Conservation (phyloP, 2,888 invertebrate genomes). For the Sarcophaga variegata region DNA sequence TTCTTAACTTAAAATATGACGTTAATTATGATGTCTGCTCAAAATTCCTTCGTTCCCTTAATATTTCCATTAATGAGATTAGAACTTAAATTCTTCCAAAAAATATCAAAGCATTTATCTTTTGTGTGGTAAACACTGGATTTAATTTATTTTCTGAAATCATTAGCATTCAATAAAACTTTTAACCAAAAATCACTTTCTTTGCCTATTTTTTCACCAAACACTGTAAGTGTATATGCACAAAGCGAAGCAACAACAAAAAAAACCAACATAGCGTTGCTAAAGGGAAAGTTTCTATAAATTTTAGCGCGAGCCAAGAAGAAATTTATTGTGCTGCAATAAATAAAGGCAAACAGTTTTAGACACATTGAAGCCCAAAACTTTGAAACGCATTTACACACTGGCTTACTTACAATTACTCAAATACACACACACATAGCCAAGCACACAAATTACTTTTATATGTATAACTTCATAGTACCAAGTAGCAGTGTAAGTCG, state of each 20-base stretch:
- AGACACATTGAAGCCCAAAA: conserved; percentile 45
- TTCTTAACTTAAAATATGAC: too few relatives aligned
- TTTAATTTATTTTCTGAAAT: too few relatives aligned
- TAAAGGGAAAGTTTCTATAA: conserved; percentile 50
- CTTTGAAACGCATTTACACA: conserved; percentile 1
- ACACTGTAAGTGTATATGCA: neutral
- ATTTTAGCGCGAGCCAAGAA: conserved; percentile 38
- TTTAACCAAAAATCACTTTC: neutral
- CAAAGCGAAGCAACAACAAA: neutral
- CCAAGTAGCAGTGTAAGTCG: neutral
- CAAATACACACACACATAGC: neutral
- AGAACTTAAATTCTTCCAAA: too few relatives aligned
- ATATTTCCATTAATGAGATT: too few relatives aligned
- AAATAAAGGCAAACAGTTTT: conserved; percentile 63
- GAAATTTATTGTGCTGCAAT: conserved; percentile 66
- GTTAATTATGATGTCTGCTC: too few relatives aligned
- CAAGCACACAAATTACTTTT: neutral
- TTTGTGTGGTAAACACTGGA: too few relatives aligned
- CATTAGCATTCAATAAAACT: too few relatives aligned
- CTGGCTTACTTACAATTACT: neutral
- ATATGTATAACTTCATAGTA: neutral
- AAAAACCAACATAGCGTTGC: neutral
- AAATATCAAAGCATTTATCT: too few relatives aligned
- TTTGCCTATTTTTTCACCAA: neutral
- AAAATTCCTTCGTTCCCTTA: too few relatives aligned